Evolutionary conservation across 2,888 invertebrate genomes (phyloP).

Genomic region (Auanema sp.): DNA sequence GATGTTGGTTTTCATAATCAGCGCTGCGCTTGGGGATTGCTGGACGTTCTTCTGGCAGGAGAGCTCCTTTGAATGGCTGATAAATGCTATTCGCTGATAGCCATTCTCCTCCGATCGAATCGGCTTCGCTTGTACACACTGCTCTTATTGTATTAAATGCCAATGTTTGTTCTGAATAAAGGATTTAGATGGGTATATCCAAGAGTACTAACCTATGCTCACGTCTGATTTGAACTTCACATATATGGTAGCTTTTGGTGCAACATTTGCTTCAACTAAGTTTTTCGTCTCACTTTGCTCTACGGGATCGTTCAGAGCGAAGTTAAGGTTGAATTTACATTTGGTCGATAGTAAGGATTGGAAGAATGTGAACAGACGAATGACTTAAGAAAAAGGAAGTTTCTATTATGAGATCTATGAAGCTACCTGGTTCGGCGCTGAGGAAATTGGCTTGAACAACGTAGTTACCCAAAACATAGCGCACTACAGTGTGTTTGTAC

Average conservation of each 20-base stretch:
- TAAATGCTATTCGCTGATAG: too few relatives aligned
- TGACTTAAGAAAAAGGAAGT: constrained; percentile 17
- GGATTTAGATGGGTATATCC: too few relatives aligned
- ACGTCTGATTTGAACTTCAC: constrained; percentile 16
- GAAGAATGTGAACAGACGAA: constrained; percentile 28
- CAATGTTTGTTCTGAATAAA: too few relatives aligned
- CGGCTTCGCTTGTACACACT: too few relatives aligned
- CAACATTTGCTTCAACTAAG: constrained; percentile 44
- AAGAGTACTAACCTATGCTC: not conserved
- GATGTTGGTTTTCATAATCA: too few relatives aligned
- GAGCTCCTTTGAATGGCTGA: too few relatives aligned
- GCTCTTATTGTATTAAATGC: too few relatives aligned
- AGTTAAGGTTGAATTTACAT: constrained; percentile 4
- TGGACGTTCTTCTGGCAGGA: too few relatives aligned
- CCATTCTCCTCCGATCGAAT: too few relatives aligned
- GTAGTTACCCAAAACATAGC: constrained; percentile 39
- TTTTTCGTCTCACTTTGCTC: constrained; percentile 27
- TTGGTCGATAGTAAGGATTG: constrained; percentile 6
- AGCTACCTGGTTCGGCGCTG: constrained; percentile 34
- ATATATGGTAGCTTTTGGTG: constrained; percentile 40
- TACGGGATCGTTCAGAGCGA: constrained; percentile 17
- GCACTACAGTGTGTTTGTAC: constrained; percentile 46
- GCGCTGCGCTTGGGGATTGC: too few relatives aligned
- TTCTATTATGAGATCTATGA: not conserved
- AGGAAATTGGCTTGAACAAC: constrained; percentile 44